Percentiles rank a stretch among this genome's conserved stretches.
Evolutionary conservation across 1,140 invertebrate species (phyloP).

Genomic region (Eufriesea mexicana): DNA sequence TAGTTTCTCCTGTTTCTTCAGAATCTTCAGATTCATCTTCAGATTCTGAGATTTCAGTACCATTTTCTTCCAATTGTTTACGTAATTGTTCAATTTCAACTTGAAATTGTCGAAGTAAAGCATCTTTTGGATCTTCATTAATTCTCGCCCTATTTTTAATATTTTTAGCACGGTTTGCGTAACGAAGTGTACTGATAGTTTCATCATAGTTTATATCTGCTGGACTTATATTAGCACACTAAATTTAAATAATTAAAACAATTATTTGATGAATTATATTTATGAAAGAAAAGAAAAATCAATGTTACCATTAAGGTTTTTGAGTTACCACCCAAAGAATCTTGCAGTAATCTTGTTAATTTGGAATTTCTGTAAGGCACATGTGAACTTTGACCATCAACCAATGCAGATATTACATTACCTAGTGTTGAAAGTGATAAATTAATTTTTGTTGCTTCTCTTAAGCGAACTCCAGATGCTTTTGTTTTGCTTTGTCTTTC

Average conservation of each 20-base stretch:
- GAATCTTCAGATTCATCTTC: constrained; percentile 75
- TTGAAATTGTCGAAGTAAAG: constrained; percentile 96
- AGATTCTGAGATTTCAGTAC: constrained; percentile 74
- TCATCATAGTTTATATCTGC: constrained; percentile 99
- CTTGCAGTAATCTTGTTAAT: constrained; percentile 94
- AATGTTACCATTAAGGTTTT: constrained; percentile 95
- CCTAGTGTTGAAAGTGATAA: constrained; percentile 95
- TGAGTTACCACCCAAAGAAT: constrained; percentile 97
- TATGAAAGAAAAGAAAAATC: neutral
- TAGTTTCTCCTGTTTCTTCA: constrained; percentile 71
- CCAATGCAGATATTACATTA: constrained; percentile 97
- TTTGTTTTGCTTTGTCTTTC: constrained; percentile 96
- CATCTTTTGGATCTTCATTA: constrained; percentile 99
- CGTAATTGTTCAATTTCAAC: constrained; percentile 96
- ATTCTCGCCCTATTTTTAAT: constrained; percentile 98
- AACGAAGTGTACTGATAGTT: constrained; percentile 97
- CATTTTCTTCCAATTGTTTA: constrained; percentile 90
- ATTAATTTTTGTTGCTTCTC: constrained; percentile 98
- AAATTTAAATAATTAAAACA: constrained; percentile 54
- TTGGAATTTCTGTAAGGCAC: constrained; percentile 98
- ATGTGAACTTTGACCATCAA: constrained; percentile 96
- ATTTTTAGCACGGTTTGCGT: constrained; percentile 98
- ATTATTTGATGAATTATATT: neutral
- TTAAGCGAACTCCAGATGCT: constrained; percentile 92
- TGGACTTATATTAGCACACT: constrained; percentile 97